These are phyloP conservation scores for Rhinophrynus dorsalis DNA, from an alignment of 2,797 vertebrate genomes.

Conservation along the genomic window DNA sequence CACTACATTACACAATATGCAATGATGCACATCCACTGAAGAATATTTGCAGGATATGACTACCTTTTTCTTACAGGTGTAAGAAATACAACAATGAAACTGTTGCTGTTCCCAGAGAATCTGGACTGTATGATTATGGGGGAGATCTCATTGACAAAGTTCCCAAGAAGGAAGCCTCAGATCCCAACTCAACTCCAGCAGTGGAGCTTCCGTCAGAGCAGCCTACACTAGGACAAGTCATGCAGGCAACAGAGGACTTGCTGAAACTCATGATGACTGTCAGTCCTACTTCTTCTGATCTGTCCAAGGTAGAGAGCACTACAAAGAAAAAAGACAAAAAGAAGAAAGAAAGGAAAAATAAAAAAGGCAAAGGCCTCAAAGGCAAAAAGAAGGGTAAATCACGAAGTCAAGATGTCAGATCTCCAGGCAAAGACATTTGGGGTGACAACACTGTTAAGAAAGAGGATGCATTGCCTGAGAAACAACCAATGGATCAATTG, in stretches of 20 bases:
- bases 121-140: constrained; percentile 80
- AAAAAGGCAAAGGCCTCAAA: constrained; percentile 56
- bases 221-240: constrained; percentile 67
- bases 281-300: constrained; percentile 60
- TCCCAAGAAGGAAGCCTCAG: constrained; percentile 48
- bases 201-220: constrained; percentile 48
- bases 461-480: neutral
- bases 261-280: constrained; percentile 78
- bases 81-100: constrained; percentile 79
- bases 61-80: constrained; percentile 71
- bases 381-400: constrained; percentile 54
- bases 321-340: constrained; percentile 63
- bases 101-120: constrained; percentile 76
- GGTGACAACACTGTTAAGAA: constrained; percentile 13
- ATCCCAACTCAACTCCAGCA: constrained; percentile 15
- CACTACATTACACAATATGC: too few species aligned
- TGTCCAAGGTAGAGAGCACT: constrained; percentile 57
- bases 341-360: constrained; percentile 70
- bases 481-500: constrained; percentile 43
- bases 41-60: too few species aligned
- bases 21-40: too few species aligned
- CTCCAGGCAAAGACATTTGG: constrained; percentile 52
- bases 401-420: constrained; percentile 53
- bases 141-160: constrained; percentile 78
- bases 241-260: constrained; percentile 70